Evolutionary conservation across 2,113 vertebrate genomes (phyloP).

Genomic region (Xenopus laevis): DNA sequence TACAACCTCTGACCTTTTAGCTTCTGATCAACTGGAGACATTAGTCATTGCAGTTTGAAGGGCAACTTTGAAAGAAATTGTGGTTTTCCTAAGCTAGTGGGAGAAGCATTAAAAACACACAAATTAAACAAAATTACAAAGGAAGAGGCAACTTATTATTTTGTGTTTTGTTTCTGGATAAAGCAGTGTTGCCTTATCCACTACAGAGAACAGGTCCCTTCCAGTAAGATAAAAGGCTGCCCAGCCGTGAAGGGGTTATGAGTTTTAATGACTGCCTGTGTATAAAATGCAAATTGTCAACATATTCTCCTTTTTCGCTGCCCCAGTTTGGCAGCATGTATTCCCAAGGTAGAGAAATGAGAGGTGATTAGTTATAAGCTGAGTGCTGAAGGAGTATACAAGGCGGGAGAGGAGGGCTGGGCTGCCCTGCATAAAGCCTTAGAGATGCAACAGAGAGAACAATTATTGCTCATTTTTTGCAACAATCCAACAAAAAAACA

Average conservation of each 20-base stretch:
- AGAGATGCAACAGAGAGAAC: slow-evolving; percentile 17
- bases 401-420: slow-evolving; percentile 23
- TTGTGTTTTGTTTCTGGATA: no score
- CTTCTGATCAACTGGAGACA: no score
- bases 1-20: no score
- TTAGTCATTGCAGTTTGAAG: no score
- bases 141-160: no score
- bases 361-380: slow-evolving; percentile 41
- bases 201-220: neutral
- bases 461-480: neutral
- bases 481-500: neutral
- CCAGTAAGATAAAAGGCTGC: neutral
- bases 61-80: no score
- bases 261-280: slow-evolving; percentile 36
- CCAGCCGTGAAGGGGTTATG: slow-evolving; percentile 27
- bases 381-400: slow-evolving; percentile 16
- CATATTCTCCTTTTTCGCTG: slow-evolving; percentile 29
- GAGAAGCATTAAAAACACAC: no score
- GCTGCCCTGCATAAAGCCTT: slow-evolving; percentile 13
- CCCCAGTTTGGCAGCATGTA: slow-evolving; percentile 41
- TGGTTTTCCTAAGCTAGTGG: no score
- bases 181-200: no score
- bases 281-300: slow-evolving; percentile 43
- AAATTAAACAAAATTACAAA: no score
- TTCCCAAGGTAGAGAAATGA: slow-evolving; percentile 40